Conservation (phyloP, 2,888 invertebrate genomes). For the Aspidiotus rigidus region DNA sequence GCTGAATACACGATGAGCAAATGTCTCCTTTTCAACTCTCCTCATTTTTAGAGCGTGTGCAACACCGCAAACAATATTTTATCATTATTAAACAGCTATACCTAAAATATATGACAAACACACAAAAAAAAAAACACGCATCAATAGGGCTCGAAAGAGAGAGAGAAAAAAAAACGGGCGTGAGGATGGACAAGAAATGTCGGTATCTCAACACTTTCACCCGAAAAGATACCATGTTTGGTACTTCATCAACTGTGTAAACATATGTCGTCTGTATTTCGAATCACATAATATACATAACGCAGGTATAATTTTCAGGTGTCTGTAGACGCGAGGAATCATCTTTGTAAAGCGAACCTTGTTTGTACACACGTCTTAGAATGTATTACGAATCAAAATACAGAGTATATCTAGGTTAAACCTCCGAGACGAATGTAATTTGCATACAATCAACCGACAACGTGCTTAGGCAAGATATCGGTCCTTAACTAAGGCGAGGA, state of each 20-base stretch:
- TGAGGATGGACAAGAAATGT: conserved; percentile 1
- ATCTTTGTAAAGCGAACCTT: too few relatives aligned
- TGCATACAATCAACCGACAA: neutral
- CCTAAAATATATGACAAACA: conserved; percentile 1
- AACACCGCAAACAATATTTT: neutral
- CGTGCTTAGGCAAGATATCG: neutral
- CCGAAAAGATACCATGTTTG: conserved; percentile 23
- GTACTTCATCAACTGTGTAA: conserved; percentile 4
- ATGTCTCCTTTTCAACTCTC: neutral
- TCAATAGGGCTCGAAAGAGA: neutral
- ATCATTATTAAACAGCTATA: neutral
- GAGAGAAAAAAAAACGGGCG: neutral
- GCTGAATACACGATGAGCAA: conserved; percentile 1
- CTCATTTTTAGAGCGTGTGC: neutral
- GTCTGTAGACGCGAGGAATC: too few relatives aligned
- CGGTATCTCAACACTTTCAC: conserved; percentile 17
- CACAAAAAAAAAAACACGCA: neutral
- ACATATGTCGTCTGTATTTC: neutral
- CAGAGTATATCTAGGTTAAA: neutral
- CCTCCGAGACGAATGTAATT: neutral
- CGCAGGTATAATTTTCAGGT: neutral
- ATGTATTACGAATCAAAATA: conserved; percentile 2
- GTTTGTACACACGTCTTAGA: neutral
- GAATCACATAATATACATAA: neutral
- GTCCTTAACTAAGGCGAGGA: neutral